These are phyloP conservation scores for Pseudococcus viburni DNA, from an alignment of 2,888 invertebrate species.

Conservation along the genomic window DNA sequence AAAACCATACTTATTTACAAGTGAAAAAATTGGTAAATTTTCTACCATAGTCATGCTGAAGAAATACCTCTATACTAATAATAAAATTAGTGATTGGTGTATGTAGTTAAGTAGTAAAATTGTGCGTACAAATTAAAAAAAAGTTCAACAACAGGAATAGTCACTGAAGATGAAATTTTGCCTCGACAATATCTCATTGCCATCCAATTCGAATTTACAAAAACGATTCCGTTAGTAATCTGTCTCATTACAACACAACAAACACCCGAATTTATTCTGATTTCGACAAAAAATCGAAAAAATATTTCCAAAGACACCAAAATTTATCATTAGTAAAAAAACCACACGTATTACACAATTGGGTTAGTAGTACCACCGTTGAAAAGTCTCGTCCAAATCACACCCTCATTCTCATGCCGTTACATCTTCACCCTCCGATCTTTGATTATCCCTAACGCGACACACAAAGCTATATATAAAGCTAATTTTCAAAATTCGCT, in stretches of 20 bases:
- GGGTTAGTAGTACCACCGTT: background rate
- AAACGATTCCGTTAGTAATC: background rate
- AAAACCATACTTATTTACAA: background rate
- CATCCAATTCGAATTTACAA: background rate
- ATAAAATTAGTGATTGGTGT: conserved; percentile 54
- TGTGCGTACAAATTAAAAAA: background rate
- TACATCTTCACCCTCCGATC: background rate
- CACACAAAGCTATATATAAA: conserved; percentile 50
- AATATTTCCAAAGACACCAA: background rate
- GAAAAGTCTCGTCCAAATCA: background rate
- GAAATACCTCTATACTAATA: conserved; percentile 14
- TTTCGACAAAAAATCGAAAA: background rate
- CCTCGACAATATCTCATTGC: background rate
- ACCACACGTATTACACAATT: background rate
- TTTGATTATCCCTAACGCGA: background rate
- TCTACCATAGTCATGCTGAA: conserved; percentile 13
- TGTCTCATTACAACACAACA: background rate
- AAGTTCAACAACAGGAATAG: conserved; percentile 22
- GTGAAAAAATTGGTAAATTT: background rate
- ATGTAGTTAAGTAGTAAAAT: conserved; percentile 33
- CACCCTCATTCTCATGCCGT: background rate
- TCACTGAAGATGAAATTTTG: conserved; percentile 30
- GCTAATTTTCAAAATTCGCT: conserved; percentile 69
- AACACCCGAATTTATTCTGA: conserved; percentile 22
- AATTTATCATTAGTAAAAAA: background rate